Evolutionary conservation across 2,888 invertebrate genomes (phyloP), one percentile per base, ranked within the genome.

Genomic region (Lepetodrilus schrolli): DNA sequence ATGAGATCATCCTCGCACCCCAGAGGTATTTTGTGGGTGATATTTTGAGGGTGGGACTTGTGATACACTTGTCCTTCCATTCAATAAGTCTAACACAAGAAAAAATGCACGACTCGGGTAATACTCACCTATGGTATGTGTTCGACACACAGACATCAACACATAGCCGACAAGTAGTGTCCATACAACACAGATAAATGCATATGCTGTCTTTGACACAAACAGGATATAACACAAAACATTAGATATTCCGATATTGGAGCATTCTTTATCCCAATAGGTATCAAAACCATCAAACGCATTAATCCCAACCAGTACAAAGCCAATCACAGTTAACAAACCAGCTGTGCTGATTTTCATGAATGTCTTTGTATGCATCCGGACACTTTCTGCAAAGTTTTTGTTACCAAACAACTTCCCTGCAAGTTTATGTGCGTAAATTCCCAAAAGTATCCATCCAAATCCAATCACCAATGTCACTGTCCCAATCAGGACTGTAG

Each of bases 51-150:
- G n/a, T n/a, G n/a, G n/a, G n/a, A n/a, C n/a, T n/a, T n/a, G n/a
- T n/a, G n/a, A n/a, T n/a, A n/a, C n/a, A n/a, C n/a, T n/a, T n/a
- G n/a, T n/a, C n/a, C n/a, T n/a, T n/a, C n/a, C n/a, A n/a, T n/a
- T n/a, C n/a, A n/a, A n/a, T n/a, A n/a, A n/a, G n/a, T n/a, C n/a
- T n/a, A n/a, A n/a, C n/a, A n/a, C n/a, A n/a, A n/a, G n/a, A n/a
- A n/a, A n/a, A n/a, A n/a, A n/a, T n/a, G n/a, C n/a, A n/a, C n/a
- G n/a, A n/a, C n/a, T n/a, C n/a, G n/a, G n/a, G n/a, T n/a, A n/a
- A n/a, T n/a, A 83, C 88, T 84, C 83, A 91, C 90, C 89, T 43
- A 91, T 89, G 20, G 91, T 91, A 78, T 91, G 91, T 8, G 91
- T 91, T 51, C 91, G 83, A 75, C 91, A 91, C 3, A 91, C 90